Percentiles rank a stretch among this genome's conserved stretches.
Evolutionary conservation across 53 echinoderm and acorn worm genomes (phyloP).

Genomic region (Paracentrotus lividus): DNA sequence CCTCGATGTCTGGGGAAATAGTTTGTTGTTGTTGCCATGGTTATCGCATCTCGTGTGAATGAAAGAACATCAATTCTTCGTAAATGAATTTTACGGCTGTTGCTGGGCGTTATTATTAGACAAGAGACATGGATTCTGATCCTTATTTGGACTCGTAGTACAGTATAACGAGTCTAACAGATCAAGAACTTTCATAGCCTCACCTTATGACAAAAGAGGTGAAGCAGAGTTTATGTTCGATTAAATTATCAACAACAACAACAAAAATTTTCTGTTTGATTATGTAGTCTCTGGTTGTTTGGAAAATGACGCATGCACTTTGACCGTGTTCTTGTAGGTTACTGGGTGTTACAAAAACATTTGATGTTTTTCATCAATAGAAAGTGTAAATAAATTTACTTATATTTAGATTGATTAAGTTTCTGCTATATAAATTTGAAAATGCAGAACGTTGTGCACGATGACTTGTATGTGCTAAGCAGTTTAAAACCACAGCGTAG

Average conservation of each 20-base stretch:
- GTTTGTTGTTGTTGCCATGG: constrained; percentile 19
- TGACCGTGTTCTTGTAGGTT: too few species aligned
- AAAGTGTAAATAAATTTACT: too few species aligned
- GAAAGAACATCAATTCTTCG: constrained; percentile 24
- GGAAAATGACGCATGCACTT: neutral
- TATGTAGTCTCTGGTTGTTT: neutral
- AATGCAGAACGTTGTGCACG: too few species aligned
- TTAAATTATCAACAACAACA: neutral
- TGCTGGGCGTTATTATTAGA: constrained; percentile 41
- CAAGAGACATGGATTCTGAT: neutral
- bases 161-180: constrained; percentile 26
- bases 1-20: neutral
- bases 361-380: too few species aligned
- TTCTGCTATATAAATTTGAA: too few species aligned
- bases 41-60: neutral
- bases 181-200: neutral
- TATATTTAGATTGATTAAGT: too few species aligned
- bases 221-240: constrained; percentile 26
- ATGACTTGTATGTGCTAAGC: too few species aligned
- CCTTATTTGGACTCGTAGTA: neutral
- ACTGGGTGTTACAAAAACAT: too few species aligned
- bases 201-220: neutral
- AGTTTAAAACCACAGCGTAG: too few species aligned
- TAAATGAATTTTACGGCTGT: constrained; percentile 6
- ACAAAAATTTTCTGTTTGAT: neutral